Evolutionary conservation across 2,113 vertebrate species (phyloP).

Genomic region (Mionectes macconnelli): DNA sequence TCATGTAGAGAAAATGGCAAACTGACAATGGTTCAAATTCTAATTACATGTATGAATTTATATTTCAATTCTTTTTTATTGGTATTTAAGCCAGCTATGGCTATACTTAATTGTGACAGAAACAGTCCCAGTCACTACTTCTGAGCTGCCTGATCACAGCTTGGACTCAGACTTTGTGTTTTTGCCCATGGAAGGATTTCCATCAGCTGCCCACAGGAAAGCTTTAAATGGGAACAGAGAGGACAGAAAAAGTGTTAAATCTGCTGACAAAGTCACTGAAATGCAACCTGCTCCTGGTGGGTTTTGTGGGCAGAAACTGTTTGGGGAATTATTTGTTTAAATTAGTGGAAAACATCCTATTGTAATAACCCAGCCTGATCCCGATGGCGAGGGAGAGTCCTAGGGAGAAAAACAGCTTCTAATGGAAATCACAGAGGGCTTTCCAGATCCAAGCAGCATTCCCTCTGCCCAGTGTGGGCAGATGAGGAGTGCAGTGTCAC

Average conservation of each 20-base stretch:
- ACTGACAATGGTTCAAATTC: neutral
- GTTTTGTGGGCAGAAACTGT: neutral
- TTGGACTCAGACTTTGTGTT: neutral
- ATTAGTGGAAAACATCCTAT: neutral
- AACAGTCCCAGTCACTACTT: neutral
- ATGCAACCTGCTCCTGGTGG: neutral
- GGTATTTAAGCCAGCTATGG: neutral
- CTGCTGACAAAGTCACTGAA: neutral
- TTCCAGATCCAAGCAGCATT: neutral
- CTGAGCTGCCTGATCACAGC: neutral
- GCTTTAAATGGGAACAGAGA: neutral
- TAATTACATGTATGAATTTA: neutral
- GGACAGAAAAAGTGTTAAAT: neutral
- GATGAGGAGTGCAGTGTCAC: neutral
- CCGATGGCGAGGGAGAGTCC: neutral
- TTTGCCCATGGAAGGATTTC: neutral
- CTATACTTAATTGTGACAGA: neutral
- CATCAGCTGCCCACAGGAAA: constrained; percentile 1
- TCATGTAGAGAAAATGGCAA: neutral
- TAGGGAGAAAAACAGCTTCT: neutral
- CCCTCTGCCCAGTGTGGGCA: neutral
- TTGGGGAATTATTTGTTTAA: neutral
- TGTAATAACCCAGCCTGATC: neutral
- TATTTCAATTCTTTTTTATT: neutral
- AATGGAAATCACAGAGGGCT: neutral